Evolutionary conservation across 1,140 invertebrate species (phyloP).

Genomic region (Bombus turneri): DNA sequence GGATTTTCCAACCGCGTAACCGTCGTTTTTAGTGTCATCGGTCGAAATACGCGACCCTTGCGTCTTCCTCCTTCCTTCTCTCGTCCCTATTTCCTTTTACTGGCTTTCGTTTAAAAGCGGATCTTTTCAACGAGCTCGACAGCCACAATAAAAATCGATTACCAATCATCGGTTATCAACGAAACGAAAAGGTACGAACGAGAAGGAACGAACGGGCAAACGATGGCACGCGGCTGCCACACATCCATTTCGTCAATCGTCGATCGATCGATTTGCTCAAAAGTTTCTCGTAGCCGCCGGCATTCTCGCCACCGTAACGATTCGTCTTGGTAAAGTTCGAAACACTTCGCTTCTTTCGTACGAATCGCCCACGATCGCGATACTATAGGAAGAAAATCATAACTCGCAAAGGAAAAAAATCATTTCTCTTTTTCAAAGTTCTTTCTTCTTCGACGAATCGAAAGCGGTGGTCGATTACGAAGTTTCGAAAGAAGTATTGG

Average conservation of each 20-base stretch:
- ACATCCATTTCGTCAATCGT: background rate
- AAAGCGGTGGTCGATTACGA: too few species aligned
- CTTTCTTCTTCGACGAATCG: too few species aligned
- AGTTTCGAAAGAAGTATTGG: too few species aligned
- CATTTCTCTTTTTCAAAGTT: too few species aligned
- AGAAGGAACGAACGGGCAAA: background rate
- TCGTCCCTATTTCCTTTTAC: background rate
- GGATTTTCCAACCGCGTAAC: slow-evolving; percentile 70
- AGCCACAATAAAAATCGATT: too few species aligned
- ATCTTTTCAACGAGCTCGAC: too few species aligned
- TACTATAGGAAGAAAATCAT: too few species aligned
- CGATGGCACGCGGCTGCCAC: too few species aligned
- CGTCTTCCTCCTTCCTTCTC: background rate
- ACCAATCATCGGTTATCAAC: background rate
- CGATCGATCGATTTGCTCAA: background rate
- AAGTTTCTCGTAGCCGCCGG: background rate
- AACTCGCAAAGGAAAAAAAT: too few species aligned
- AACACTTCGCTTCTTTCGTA: too few species aligned
- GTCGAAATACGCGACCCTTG: slow-evolving; percentile 54
- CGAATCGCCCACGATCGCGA: too few species aligned
- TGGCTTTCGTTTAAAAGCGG: too few species aligned
- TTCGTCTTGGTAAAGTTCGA: background rate
- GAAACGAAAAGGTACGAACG: background rate
- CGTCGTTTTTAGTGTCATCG: slow-evolving; percentile 63
- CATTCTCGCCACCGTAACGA: background rate